Evolutionary conservation across 1,140 invertebrate genomes (phyloP), one percentile per base, ranked within the genome.

Genomic region (Caenorhabditis brenneri): DNA sequence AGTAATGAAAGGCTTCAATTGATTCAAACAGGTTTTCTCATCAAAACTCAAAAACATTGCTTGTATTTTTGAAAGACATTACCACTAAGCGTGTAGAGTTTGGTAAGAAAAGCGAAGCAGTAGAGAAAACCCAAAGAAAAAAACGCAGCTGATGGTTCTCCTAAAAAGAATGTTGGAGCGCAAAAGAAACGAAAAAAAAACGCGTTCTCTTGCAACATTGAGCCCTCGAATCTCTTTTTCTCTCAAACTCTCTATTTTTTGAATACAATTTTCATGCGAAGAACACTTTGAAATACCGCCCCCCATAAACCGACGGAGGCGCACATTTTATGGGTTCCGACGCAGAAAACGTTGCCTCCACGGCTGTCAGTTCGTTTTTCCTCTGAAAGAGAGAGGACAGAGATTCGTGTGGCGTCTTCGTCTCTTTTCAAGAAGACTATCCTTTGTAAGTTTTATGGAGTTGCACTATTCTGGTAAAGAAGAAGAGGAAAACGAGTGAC

Each of bases 281-380:
- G 65, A 74, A 42, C 65, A 74, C 65, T 74, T 65, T 22, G 65
- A 74, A 74, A 74, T 42, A 74, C 65, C 65, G 65, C 65, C 65
- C 65, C 65, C 36, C 65, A 42, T 46, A 74, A 74, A 74, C 65
- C 65, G 65, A 74, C 36, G 65, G 33, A 74, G 65, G 65, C 65
- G 65, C 65, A 39, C 65, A 74, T 74, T 74, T 74, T 74, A 74
- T 74, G 65, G 65, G 65, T 74, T 74, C 65, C 36, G 65, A 74
- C 33, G 65, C 33, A 74, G 65, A 74, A 74, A 74, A 74, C 65
- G 65, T 42, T 65, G 58, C 58, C 31, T 36, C n/a, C 58, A 24
- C 58, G 53, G 15, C 22, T 24, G 31, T 65, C 58, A 65, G 58
- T 36, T 65, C 65, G 65, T 74, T 74, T 58, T 74, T 42, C n/a